Evolutionary conservation across 1,140 invertebrate genomes (phyloP), one percentile per base, ranked within the genome.

Genomic region (Chironomus striatipennis): DNA sequence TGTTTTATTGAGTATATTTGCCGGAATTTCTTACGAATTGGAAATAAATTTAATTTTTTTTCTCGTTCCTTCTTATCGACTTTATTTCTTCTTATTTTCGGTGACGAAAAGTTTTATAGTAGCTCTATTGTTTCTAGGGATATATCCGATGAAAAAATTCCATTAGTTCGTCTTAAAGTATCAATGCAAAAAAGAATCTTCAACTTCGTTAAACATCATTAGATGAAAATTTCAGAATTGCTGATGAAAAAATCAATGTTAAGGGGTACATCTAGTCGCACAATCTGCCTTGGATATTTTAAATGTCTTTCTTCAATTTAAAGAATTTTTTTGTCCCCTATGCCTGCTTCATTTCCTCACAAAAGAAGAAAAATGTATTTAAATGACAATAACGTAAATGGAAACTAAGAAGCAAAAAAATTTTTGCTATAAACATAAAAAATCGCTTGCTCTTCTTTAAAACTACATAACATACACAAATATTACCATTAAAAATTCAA

Each of bases 11-110:
- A 47, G 47, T 10, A n/a, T 7, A 2, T 34, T 34, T 34, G 24
- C 24, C 5, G 24, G 24, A 34, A 34, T 34, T 34, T 15, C 12
- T 57, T 57, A 15, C 47, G 12, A n/a, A 57, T 57, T 15, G 47
- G n/a, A 57, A 57, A 57, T 57, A 57, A 57, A 57, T 57, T 57
- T 57, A 57, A 57, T 57, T 57, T 57, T 15, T 34, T 34, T 34
- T 34, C 1, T n/a, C n/a, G 8, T 57, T 57, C 12, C 12, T 57
- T 57, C 4, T 57, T 57, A n/a, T 57, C 47, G 8, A 57, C 43
- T 47, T 57, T 57, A 12, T 57, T 15, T 57, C 47, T 57, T n/a
- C 5, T 15, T 12, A 57, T 15, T 57, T 57, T 34, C 24, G 24
- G 24, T 34, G 24, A 34, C 24, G 24, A 34, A 34, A 34, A 57